Base-by-base conservation (phyloP, 2,113 vertebrate species). In the Myrmecophaga tridactyla region DNA sequence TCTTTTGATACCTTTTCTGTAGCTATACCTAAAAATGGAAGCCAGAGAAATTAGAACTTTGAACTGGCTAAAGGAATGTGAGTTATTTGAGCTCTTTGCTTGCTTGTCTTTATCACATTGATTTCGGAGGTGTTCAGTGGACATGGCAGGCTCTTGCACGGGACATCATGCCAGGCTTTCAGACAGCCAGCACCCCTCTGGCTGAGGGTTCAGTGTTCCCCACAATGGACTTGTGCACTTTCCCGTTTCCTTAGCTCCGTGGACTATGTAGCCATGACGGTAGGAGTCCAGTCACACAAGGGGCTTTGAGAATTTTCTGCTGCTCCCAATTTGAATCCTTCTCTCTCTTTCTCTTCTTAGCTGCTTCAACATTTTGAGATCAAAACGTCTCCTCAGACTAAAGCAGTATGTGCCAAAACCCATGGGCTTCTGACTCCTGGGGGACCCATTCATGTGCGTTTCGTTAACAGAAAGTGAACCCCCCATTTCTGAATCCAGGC, bases 301-400 rank as follows among this genome's bases (percentile, higher is more conserved):
- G 10, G 73, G 39, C 89, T 6, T 85, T 91, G 8, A 2, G 1
- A 17, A n/a, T 41, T 94, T 62, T 95, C n/a, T 93, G 60, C 41
- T 2, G 10, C 69, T 80, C 7, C n/a, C 15, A 51, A 95, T 77
- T 96, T 53, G n/a, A 96, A 29, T 36, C 76, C 73, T 96, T 86
- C 94, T 96, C 58, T 96, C 93, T 91, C 3, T 96, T 84, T 97
- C 39, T 97, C 51, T 91, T 89, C 48, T 73, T 98, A 99, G 99
- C 97, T 99, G 78, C 98, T 99, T 97, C 99, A 99, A 88, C 99
- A 97, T 95, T 99, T 99, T 98, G 98, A 98, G 96, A 99, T 99
- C 11, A 97, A 98, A 86, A 27, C 95, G 70, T 99, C 98, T 92
- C 98, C 99, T 20, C 90, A 98, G 95, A 99, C 99, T 0, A 67